Conservation (phyloP, 1,140 invertebrate genomes). For the Homalodisca vitripennis region DNA sequence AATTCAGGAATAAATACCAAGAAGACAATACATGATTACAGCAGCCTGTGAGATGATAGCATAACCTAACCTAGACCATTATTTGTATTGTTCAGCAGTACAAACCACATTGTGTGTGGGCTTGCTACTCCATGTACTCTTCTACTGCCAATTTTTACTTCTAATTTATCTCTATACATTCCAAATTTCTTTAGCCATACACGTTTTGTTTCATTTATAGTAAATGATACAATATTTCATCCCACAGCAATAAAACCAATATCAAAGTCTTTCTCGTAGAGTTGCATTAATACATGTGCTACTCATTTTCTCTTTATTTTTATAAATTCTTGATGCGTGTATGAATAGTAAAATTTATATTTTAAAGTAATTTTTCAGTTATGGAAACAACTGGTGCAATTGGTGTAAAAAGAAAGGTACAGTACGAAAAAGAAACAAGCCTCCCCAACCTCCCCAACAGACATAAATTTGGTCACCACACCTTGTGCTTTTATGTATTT, state of each 20-base stretch:
- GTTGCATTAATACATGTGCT: background rate
- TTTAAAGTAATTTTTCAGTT: background rate
- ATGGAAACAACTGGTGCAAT: background rate
- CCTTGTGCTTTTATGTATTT: background rate
- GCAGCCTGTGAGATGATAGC: too few species aligned
- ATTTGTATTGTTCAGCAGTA: too few species aligned
- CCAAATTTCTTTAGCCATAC: background rate
- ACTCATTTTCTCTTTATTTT: background rate
- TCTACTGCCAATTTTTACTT: background rate
- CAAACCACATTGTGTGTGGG: too few species aligned
- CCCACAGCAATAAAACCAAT: constrained; percentile 16
- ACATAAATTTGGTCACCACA: too few species aligned
- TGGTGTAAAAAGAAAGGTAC: background rate
- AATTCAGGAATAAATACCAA: too few species aligned
- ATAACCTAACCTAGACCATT: too few species aligned
- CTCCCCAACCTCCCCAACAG: too few species aligned
- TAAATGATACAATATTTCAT: background rate
- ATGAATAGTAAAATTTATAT: background rate
- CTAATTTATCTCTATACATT: constrained; percentile 21
- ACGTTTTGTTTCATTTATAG: background rate
- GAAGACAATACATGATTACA: too few species aligned
- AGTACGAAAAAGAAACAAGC: background rate
- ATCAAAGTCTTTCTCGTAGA: background rate
- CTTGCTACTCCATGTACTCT: too few species aligned
- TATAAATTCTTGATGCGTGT: background rate